phyloP scores from a whole-genome alignment of 2,888 invertebrate species.

The Acrobasis consociella region DNA sequence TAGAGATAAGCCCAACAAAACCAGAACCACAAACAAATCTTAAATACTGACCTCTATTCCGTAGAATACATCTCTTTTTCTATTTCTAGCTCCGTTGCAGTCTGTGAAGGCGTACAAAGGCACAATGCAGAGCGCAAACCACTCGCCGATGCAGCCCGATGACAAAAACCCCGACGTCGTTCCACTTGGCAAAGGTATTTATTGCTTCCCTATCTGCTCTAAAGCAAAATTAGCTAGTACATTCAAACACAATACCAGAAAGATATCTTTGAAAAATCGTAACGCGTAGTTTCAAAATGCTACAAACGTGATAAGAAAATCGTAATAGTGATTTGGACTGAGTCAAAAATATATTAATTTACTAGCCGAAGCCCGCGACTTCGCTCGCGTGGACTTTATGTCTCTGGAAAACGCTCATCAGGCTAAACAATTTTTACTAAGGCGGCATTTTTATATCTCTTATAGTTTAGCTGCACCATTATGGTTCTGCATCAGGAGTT shows the following conservation, averaged over 20 bases:
- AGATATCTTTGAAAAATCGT: background rate
- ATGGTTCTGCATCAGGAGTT: too few species aligned
- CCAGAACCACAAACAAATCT: background rate
- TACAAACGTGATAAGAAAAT: too few species aligned
- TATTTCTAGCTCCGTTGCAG: constrained; percentile 66
- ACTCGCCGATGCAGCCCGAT: constrained; percentile 88
- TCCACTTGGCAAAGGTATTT: constrained; percentile 91
- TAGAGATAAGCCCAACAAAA: background rate
- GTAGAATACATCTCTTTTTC: constrained; percentile 27
- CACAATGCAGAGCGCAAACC: constrained; percentile 81
- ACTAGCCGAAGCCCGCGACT: too few species aligned
- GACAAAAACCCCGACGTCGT: constrained; percentile 95
- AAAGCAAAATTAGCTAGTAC: constrained; percentile 7
- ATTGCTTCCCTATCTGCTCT: constrained; percentile 15
- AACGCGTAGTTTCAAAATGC: too few species aligned
- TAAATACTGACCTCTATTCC: constrained; percentile 7
- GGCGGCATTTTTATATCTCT: too few species aligned
- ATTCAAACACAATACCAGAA: background rate
- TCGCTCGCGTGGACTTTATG: too few species aligned
- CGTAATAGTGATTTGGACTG: too few species aligned
- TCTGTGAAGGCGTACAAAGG: constrained; percentile 84
- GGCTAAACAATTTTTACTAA: too few species aligned
- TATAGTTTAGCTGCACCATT: too few species aligned
- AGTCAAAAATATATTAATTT: too few species aligned
- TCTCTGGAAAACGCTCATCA: too few species aligned